Percentiles rank a stretch among this genome's conserved stretches.
These are phyloP conservation scores for Ennomos fuscantarius DNA, from an alignment of 2,888 invertebrate genomes.

Conservation along the genomic window DNA sequence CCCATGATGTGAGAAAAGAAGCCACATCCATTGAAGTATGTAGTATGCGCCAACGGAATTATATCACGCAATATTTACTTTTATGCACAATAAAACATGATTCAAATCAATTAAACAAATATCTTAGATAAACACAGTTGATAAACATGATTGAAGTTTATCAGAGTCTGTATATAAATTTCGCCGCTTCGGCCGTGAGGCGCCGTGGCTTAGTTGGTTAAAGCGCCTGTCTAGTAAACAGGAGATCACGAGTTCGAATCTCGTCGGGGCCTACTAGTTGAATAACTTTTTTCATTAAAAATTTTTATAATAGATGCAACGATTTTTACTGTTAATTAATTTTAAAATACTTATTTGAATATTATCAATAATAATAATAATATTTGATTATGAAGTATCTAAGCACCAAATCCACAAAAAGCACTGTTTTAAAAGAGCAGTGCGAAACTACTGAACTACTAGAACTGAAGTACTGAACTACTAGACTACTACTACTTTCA, in stretches of 20 bases:
- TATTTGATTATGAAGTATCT: too few species aligned
- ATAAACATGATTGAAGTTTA: background rate
- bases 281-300: constrained; percentile 11
- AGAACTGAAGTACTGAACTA: too few species aligned
- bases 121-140: background rate
- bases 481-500: too few species aligned
- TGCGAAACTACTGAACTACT: too few species aligned
- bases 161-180: constrained; percentile 28
- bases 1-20: too few species aligned
- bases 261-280: constrained; percentile 71
- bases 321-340: background rate
- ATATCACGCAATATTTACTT: too few species aligned
- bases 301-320: background rate
- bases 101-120: constrained; percentile 3
- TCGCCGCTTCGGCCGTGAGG: constrained; percentile 39
- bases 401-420: too few species aligned
- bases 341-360: background rate
- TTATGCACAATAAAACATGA: background rate
- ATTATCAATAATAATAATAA: too few species aligned
- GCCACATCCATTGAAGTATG: too few species aligned
- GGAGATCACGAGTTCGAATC: constrained; percentile 83
- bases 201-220: constrained; percentile 83
- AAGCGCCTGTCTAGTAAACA: constrained; percentile 84
- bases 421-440: too few species aligned
- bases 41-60: too few species aligned